Base-by-base conservation (phyloP, 2,797 vertebrate genomes). In the Sciaenops ocellatus region DNA sequence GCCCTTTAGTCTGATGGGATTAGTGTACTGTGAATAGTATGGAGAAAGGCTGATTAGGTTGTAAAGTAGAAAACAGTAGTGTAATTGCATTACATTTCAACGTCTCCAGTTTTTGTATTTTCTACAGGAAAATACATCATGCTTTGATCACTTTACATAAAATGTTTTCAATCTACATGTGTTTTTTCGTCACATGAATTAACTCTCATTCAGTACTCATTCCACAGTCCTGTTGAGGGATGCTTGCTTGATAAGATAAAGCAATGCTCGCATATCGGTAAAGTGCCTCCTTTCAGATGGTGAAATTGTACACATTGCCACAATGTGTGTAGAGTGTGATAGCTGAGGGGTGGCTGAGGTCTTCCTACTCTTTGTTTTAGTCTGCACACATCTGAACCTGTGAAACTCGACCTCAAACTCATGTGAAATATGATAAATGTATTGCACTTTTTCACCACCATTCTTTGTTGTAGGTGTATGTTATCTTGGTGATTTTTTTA, bases 1-100 rank as follows among this genome's bases (percentile, higher is more conserved):
- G 82, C 71, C 77, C 79, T 85, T 80, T 81, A 85, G 80, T 86
- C 83, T 82, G 82, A 83, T 85, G 83, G 87, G 87, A 90, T 92
- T 89, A 90, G 84, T 84, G 87, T 84, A 69, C 70, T 87, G 80
- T 85, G 86, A 82, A 88, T 74, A 75, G 64, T 64, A 54, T 38
- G 41, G 64, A 81, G 51, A 76, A 79, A 85, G 73, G 89, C 76
- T 88, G 87, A 90, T 90, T 81, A 85, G 86, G 67, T 88, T 83
- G 76, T 83, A 73, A 87, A 86, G 79, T 65, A 68, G 80, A 22
- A 34, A 76, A 73, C 54, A 51, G 54, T 70, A 11, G 62, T 78
- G 54, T 84, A 83, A 86, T 77, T 84, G 66, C 41, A 64, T 30
- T 30, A 61, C 60, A 65, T 86, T 77, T 74, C 71, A 64, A 63